Evolutionary conservation across 2,888 invertebrate genomes (phyloP).

Genomic region (Stenodema calcarata): DNA sequence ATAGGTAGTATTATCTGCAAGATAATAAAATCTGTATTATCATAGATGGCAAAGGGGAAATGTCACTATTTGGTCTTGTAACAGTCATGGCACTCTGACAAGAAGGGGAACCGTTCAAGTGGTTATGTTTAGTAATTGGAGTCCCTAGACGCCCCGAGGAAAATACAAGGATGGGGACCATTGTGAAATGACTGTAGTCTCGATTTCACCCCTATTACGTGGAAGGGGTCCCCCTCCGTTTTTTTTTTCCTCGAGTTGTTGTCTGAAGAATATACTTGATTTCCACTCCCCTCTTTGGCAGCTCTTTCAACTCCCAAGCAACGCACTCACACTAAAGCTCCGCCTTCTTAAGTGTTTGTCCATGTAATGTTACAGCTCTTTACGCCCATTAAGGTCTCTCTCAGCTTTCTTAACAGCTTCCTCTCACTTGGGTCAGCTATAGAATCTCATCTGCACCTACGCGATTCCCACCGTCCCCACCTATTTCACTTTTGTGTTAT

Average conservation of each 20-base stretch:
- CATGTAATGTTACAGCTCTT: conserved; percentile 45
- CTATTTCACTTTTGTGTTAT: too few relatives aligned
- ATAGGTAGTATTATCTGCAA: too few relatives aligned
- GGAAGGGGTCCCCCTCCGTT: neutral
- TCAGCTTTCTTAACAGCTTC: conserved; percentile 33
- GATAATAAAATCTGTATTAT: too few relatives aligned
- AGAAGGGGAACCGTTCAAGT: neutral
- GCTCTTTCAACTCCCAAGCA: neutral
- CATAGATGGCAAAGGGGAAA: too few relatives aligned
- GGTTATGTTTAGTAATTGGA: neutral
- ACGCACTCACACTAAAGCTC: neutral
- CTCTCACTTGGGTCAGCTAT: neutral
- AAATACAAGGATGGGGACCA: neutral
- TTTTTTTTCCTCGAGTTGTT: neutral
- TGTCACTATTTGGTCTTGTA: neutral
- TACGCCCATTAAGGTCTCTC: conserved; percentile 22
- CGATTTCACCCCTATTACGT: conserved; percentile 1
- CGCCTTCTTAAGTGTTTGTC: conserved; percentile 18
- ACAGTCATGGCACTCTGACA: neutral
- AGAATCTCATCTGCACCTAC: neutral
- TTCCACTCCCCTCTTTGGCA: neutral
- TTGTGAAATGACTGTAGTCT: conserved; percentile 5
- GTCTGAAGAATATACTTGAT: conserved; percentile 24
- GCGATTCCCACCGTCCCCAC: neutral
- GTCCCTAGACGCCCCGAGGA: neutral